phyloP scores from a whole-genome alignment of 2,113 vertebrate genomes.

The Mustelus asterias region DNA sequence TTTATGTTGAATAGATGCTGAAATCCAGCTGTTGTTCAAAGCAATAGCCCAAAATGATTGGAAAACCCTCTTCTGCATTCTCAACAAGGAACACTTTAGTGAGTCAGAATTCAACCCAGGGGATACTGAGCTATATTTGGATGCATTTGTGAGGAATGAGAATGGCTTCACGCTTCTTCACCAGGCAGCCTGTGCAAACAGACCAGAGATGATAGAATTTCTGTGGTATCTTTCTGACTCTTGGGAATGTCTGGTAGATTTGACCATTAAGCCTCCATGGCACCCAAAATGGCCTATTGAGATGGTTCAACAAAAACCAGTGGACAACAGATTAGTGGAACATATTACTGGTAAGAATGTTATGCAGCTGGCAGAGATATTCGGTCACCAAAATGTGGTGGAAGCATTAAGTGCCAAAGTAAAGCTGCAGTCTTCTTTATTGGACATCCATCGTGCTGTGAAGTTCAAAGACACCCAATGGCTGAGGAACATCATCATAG shows the following conservation, averaged over 20 bases:
- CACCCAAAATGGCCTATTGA: background rate
- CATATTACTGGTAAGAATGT: background rate
- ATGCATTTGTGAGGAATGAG: conserved; percentile 21
- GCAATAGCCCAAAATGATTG: conserved; percentile 15
- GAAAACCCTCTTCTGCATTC: background rate
- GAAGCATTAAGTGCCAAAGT: background rate
- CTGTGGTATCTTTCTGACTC: conserved; percentile 1
- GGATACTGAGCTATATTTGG: background rate
- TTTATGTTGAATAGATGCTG: background rate
- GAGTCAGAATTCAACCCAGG: background rate
- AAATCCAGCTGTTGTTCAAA: background rate
- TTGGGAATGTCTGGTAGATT: conserved; percentile 18
- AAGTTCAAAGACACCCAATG: background rate
- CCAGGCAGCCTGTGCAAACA: conserved; percentile 10
- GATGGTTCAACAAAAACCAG: background rate
- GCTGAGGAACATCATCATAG: background rate
- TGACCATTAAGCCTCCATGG: background rate
- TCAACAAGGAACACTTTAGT: conserved; percentile 22
- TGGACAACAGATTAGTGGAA: background rate
- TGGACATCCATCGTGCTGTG: background rate
- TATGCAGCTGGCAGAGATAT: background rate
- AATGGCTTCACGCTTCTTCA: conserved; percentile 33
- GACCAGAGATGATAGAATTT: background rate
- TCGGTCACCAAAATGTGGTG: background rate
- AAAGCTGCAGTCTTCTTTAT: conserved; percentile 10